phyloP scores from a whole-genome alignment of 2,888 invertebrate species.

The Cordilura impudica region DNA sequence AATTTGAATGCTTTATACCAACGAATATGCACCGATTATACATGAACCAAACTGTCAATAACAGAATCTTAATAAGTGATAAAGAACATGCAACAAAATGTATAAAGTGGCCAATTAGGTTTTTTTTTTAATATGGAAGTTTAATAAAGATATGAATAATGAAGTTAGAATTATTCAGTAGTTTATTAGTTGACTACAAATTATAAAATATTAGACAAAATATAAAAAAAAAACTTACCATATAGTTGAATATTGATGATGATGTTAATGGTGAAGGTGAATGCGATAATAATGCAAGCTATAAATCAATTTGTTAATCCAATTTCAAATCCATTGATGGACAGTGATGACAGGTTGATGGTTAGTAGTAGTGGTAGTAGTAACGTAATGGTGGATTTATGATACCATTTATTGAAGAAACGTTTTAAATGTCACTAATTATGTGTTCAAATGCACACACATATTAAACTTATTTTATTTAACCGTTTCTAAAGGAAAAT shows the following conservation, averaged over 20 bases:
- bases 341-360: not conserved
- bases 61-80: no score
- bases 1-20: no score
- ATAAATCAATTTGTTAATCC: conserved; percentile 18
- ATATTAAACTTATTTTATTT: not conserved
- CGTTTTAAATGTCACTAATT: not conserved
- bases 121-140: no score
- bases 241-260: conserved; percentile 55
- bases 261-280: conserved; percentile 15
- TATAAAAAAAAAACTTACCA: conserved; percentile 35
- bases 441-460: not conserved
- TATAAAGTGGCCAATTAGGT: no score
- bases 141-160: no score
- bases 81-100: no score
- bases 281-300: not conserved
- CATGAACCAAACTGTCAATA: no score
- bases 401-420: not conserved
- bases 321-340: not conserved
- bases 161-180: no score
- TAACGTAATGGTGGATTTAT: not conserved
- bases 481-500: conserved; percentile 37
- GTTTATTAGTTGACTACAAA: no score
- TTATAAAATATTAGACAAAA: not conserved
- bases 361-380: not conserved
- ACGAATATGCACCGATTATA: no score